Evolutionary conservation across 2,888 invertebrate species (phyloP), one percentile per base, ranked within the genome.

Genomic region (Agriotes lineatus): DNA sequence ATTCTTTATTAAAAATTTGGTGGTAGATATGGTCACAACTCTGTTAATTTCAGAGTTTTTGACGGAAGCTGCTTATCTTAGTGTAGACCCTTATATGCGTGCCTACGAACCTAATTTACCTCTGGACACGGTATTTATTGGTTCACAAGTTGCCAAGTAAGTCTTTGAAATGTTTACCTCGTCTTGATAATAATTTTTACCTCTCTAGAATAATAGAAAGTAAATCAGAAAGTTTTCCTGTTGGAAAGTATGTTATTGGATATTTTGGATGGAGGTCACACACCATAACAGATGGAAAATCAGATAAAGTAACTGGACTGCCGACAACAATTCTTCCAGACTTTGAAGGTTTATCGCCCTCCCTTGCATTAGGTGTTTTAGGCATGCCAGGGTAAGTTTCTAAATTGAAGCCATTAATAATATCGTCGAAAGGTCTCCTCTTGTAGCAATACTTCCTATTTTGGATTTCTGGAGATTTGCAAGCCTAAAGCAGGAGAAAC

Each of bases 1-100:
- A 25, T 33, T 30, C 1, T 25, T 1, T 25, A 18, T 2, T 18
- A 1, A 5, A 42, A 18, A 42, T 5, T 1, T 1, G 14, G 7
- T 0, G 7, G 1, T 14, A 42, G 6, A 9, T 42, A 16, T 16
- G 5, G 10, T 16, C 12, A 42, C 3, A 2, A n/a, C n/a, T n/a
- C n/a, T n/a, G n/a, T n/a, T 85, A 3, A 59, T 85, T 86, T 69
- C 80, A 91, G 91, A 91, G 84, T 88, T 90, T 74, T 83, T 92
- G 57, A 85, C 88, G 1, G 87, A 92, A 84, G 92, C 92, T 1
- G 86, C 89, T 76, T 92, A 87, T 78, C 79, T 92, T 0, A 91
- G 91, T 72, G 90, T 93, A 20, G 93, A 93, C 82, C 93, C 93
- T 0, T 93, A 91, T 69, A 90, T 91, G 90, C 85, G 91, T 74